Base-by-base conservation (phyloP, 2,113 vertebrate genomes). In the Xiphias gladius region DNA sequence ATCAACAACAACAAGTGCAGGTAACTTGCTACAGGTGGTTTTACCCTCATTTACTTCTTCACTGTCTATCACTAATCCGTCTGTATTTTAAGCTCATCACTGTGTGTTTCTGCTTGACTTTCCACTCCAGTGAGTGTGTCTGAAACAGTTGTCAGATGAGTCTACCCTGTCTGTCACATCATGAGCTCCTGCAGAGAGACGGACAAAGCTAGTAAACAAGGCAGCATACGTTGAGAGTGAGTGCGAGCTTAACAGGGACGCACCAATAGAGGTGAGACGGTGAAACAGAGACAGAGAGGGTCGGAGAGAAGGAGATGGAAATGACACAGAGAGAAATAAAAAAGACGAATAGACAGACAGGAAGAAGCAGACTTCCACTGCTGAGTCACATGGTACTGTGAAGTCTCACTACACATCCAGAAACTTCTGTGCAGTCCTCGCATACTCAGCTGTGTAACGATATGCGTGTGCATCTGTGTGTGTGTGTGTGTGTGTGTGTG, bases 401-500 rank as follows among this genome's bases (percentile, higher is more conserved):
- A 89, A 86, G 82, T 73, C 50, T 82, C 65, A 28, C 73, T 41
- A 16, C 81, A 43, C 70, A 85, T 86, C 84, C 79, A 90, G 84
- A 88, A 91, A 85, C 83, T 72, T 90, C 79, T 82, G 64, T 11
- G 24, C 74, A 83, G 37, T 73, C 86, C 71, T 82, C 2, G 6
- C 93, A 92, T 92, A 80, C 90, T 92, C 92, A 93, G 92, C 92
- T 93, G 92, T 91, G 89, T 50, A 54, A 73, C n/a, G 64, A 43
- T 65, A 76, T 61, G 80, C 37, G 13, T 59, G 65, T 78, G 85
- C 66, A 66, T 78, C 52, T 80, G 70, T 75, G 73, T 41, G 69
- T 62, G 62, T 54, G n/a, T 79, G 59, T 54, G 30, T 78, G 7
- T 72, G 20, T 69, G 50, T 80, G 76, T 61, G 61, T 54, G 22